phyloP scores from a whole-genome alignment of 2,888 invertebrate genomes.

The Tetragonula carbonaria region DNA sequence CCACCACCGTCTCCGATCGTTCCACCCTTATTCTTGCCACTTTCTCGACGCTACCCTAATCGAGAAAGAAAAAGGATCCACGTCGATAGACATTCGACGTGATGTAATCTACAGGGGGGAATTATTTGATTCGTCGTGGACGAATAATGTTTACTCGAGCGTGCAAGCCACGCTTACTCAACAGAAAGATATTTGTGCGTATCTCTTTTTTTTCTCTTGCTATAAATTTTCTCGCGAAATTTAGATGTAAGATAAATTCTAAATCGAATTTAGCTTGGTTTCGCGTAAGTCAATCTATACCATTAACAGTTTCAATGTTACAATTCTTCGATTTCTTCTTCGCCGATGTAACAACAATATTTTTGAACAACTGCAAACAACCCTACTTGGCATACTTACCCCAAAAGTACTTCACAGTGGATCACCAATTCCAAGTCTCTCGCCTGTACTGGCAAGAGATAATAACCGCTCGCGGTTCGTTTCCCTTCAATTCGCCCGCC shows the following conservation, averaged over 20 bases:
- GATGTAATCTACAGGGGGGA: slow-evolving; percentile 74
- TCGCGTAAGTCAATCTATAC: no score
- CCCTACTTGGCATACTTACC: no score
- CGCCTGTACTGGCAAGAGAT: slow-evolving; percentile 14
- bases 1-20: slow-evolving; percentile 68
- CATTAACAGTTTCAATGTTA: no score
- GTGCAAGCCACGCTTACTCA: background rate
- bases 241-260: background rate
- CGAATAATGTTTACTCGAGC: slow-evolving; percentile 26
- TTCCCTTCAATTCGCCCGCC: slow-evolving; percentile 42
- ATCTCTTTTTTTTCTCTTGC: background rate
- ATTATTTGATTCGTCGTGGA: slow-evolving; percentile 67
- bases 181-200: background rate
- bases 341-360: no score
- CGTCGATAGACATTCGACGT: slow-evolving; percentile 75
- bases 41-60: slow-evolving; percentile 53
- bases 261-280: no score
- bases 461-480: background rate
- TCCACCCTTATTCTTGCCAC: slow-evolving; percentile 59
- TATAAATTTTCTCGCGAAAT: background rate
- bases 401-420: background rate
- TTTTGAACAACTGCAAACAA: background rate
- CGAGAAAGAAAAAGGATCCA: slow-evolving; percentile 72
- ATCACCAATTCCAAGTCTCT: background rate
- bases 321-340: no score